A percentile compares a stretch with the other conserved stretches of the same genome.
Evolutionary conservation across 2,797 vertebrate genomes (phyloP).

Genomic region (Microchirus variegatus): DNA sequence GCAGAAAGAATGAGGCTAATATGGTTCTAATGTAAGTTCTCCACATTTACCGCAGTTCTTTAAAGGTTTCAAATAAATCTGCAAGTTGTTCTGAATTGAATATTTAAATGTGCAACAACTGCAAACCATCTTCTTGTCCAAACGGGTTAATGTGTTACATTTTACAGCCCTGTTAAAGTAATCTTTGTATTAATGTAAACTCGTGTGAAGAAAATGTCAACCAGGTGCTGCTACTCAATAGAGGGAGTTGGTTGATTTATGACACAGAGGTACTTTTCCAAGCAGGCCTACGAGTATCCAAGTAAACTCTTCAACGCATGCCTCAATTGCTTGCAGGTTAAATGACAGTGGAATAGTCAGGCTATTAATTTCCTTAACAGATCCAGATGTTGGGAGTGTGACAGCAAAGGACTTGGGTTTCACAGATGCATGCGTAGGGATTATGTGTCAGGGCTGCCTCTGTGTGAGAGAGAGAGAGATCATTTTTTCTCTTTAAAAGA

Average conservation of each 20-base stretch:
- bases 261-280: conserved; percentile 48
- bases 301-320: conserved; percentile 75
- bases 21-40: neutral
- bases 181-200: conserved; percentile 49
- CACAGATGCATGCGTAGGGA: conserved; percentile 40
- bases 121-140: conserved; percentile 16
- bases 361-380: conserved; percentile 70
- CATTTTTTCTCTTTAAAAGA: conserved; percentile 3
- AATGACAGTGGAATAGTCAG: conserved; percentile 66
- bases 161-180: conserved; percentile 32
- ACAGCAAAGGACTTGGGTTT: conserved; percentile 56
- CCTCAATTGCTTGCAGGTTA: conserved; percentile 76
- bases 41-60: neutral
- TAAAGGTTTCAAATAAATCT: neutral
- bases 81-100: neutral
- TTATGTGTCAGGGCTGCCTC: conserved; percentile 34
- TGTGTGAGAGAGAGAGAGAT: conserved; percentile 10
- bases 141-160: conserved; percentile 8
- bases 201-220: conserved; percentile 43
- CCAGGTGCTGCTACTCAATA: conserved; percentile 24
- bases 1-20: neutral
- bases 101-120: conserved; percentile 1
- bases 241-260: conserved; percentile 65
- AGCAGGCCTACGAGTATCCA: conserved; percentile 50
- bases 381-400: conserved; percentile 78